Conservation (phyloP, 1,140 invertebrate genomes). For the Plodia interpunctella region DNA sequence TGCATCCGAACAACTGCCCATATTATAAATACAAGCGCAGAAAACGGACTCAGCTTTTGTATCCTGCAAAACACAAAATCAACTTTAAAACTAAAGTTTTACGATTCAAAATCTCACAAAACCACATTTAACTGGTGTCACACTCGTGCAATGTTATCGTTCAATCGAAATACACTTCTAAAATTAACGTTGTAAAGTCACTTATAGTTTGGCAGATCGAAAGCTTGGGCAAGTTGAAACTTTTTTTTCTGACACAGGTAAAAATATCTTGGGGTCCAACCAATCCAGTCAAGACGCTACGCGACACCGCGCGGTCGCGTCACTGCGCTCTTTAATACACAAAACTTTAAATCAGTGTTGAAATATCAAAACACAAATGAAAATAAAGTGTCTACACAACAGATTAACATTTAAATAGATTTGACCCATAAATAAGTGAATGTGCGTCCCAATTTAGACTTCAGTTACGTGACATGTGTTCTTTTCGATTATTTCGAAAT, state of each 20-base stretch:
- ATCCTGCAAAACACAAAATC: conserved; percentile 15
- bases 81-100: conserved; percentile 18
- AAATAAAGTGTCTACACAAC: background rate
- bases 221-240: conserved; percentile 21
- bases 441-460: background rate
- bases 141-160: conserved; percentile 31
- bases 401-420: background rate
- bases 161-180: conserved; percentile 22
- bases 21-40: conserved; percentile 48
- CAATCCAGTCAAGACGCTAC: conserved; percentile 58
- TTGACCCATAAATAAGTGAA: conserved; percentile 15
- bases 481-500: conserved; percentile 31
- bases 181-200: background rate
- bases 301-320: conserved; percentile 36
- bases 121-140: conserved; percentile 23
- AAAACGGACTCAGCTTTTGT: conserved; percentile 40
- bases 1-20: conserved; percentile 60
- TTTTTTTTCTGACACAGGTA: conserved; percentile 69
- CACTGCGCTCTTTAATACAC: background rate
- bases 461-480: conserved; percentile 29
- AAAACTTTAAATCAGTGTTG: background rate
- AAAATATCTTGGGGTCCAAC: conserved; percentile 61
- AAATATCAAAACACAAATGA: background rate
- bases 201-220: conserved; percentile 7
- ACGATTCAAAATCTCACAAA: conserved; percentile 23